Evolutionary conservation across 2,113 vertebrate species (phyloP), one percentile per base, ranked within the genome.

Genomic region (Brachionichthys hirsutus): DNA sequence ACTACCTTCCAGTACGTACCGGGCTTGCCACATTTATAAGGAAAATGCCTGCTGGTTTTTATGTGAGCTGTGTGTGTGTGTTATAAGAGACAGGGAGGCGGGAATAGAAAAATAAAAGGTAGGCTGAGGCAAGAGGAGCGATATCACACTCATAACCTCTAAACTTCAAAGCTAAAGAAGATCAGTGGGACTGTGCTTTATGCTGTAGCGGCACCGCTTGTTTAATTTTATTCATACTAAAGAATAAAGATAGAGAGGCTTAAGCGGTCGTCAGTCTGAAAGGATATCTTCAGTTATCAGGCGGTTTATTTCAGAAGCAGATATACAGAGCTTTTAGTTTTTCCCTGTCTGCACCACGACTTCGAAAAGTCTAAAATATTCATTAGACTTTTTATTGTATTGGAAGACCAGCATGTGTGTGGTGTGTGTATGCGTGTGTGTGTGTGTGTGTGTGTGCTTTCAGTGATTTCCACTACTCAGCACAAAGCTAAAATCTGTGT

Each of bases 401-500:
- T 30, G 24, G 24, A 6, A 30, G 24, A 30, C 24, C 24, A 30
- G 41, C 12, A 9, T 15, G 9, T 51, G 15, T 16, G 9, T 51
- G 47, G 20, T 18, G 2, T 22, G 8, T 41, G 43, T n/a, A 12
- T 36, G 2, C 12, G 15, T 51, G 12, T 15, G 4, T 45, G 6
- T 44, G 48, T 40, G 15, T 62, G 48, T 41, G 35, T 50, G 34
- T 20, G 45, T 3, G 43, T 16, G 50, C 2, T 30, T 19, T 64
- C 35, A 67, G 43, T 61, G 30, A 62, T 71, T 70, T 55, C 54
- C 66, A 64, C 75, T 59, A 15, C 63, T 38, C 10, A 67, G 73
- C 72, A 59, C 49, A 55, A 50, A 71, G 56, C 43, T 51, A 47
- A 62, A 75, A 87, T 76, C 54, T 78, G 72, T 83, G 80, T 84